A percentile compares a stretch with the other conserved stretches of the same genome.
phyloP scores from a whole-genome alignment of 1,140 invertebrate genomes.

The Lepidurus arcticus region DNA sequence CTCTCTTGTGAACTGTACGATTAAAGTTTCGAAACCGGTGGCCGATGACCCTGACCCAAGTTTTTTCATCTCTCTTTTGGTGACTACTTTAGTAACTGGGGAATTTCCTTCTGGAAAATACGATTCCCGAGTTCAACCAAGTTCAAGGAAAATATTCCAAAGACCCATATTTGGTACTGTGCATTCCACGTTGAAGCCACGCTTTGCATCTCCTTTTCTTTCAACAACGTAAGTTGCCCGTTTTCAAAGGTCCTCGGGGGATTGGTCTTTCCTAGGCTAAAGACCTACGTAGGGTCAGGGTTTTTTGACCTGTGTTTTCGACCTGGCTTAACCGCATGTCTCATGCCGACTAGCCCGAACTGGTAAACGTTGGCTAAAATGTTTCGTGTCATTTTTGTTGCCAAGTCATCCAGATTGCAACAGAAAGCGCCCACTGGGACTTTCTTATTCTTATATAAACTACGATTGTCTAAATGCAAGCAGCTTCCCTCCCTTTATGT shows the following conservation, averaged over 20 bases:
- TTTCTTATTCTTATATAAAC: not conserved
- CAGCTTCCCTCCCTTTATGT: not conserved
- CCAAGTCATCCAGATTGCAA: not conserved
- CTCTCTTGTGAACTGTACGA: too few species aligned
- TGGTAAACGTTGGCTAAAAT: not conserved
- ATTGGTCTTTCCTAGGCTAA: slow-evolving; percentile 1
- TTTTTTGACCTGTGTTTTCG: not conserved
- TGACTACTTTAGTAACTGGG: not conserved
- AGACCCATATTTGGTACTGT: not conserved
- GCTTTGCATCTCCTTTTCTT: not conserved
- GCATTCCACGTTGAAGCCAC: not conserved
- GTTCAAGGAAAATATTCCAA: slow-evolving; percentile 1
- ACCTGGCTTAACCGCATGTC: not conserved
- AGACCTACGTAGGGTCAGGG: not conserved
- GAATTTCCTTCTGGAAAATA: not conserved
- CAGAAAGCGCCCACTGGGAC: not conserved
- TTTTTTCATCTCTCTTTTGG: not conserved
- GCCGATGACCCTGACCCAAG: not conserved
- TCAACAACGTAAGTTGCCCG: slow-evolving; percentile 1
- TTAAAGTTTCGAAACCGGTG: not conserved
- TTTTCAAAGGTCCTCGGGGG: not conserved
- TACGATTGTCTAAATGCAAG: not conserved
- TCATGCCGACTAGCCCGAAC: not conserved
- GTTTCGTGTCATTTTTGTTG: not conserved
- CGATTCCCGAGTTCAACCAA: not conserved